These are phyloP conservation scores for Calidris pugnax DNA, from an alignment of 2,113 vertebrate species.

Conservation along the genomic window DNA sequence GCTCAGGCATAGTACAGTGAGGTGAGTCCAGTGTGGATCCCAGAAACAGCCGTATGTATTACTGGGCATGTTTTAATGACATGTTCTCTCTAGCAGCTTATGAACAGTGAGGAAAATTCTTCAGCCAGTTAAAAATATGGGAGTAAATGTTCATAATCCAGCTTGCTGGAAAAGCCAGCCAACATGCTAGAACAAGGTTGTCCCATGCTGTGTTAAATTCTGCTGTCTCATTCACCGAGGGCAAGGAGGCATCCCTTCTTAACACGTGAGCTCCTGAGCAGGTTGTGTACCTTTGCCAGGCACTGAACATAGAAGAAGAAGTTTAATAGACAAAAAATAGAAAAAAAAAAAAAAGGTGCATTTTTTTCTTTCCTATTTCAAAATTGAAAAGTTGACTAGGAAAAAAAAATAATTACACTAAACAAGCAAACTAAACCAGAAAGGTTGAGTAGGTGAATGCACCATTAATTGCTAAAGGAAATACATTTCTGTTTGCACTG, in stretches of 20 bases:
- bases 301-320: background rate
- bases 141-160: background rate
- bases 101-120: background rate
- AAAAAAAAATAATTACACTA: background rate
- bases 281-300: background rate
- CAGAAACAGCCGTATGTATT: background rate
- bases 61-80: background rate
- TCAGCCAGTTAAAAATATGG: background rate
- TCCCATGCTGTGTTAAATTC: background rate
- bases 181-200: background rate
- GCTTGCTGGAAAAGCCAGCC: background rate
- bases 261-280: rapidly evolving
- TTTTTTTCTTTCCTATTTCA: background rate
- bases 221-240: background rate
- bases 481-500: background rate
- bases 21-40: background rate
- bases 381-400: background rate
- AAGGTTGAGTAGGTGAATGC: background rate
- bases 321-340: background rate
- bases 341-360: background rate
- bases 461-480: background rate
- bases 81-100: background rate
- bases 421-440: background rate
- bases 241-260: background rate
- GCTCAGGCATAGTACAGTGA: background rate